Evolutionary conservation across 2,888 invertebrate species (phyloP).

Genomic region (Exocentrus adspersus): DNA sequence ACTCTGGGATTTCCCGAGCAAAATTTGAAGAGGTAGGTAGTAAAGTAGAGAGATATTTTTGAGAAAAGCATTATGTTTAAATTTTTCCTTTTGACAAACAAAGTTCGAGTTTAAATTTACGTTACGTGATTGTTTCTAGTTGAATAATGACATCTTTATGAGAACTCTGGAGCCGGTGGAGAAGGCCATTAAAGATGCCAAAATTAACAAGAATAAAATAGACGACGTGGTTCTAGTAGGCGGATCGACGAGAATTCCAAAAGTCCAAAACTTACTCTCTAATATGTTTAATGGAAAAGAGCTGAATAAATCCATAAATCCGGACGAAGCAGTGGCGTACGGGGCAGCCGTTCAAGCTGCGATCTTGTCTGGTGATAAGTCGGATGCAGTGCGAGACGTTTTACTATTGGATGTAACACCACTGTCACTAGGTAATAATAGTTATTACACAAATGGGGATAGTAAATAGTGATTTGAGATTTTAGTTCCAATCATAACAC

Average conservation of each 20-base stretch:
- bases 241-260: conserved; percentile 76
- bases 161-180: conserved; percentile 73
- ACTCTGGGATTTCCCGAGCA: conserved; percentile 69
- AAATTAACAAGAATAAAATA: conserved; percentile 68
- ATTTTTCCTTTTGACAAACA: too few species aligned
- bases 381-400: conserved; percentile 69
- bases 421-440: conserved; percentile 67
- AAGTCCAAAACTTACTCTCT: conserved; percentile 71
- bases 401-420: conserved; percentile 74
- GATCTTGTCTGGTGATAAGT: conserved; percentile 69
- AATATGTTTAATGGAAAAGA: conserved; percentile 67
- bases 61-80: too few species aligned
- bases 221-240: conserved; percentile 71
- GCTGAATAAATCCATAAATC: conserved; percentile 77
- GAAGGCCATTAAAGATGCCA: conserved; percentile 72
- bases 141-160: conserved; percentile 72
- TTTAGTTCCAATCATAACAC: too few species aligned
- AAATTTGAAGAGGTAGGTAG: conserved; percentile 70
- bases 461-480: too few species aligned
- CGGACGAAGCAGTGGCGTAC: conserved; percentile 77
- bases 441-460: too few species aligned
- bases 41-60: too few species aligned
- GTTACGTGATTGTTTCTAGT: conserved; percentile 55
- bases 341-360: conserved; percentile 75
- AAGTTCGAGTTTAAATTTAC: too few species aligned